Conservation (phyloP, 2,113 vertebrate genomes). For the Pachycephala philippinensis region DNA sequence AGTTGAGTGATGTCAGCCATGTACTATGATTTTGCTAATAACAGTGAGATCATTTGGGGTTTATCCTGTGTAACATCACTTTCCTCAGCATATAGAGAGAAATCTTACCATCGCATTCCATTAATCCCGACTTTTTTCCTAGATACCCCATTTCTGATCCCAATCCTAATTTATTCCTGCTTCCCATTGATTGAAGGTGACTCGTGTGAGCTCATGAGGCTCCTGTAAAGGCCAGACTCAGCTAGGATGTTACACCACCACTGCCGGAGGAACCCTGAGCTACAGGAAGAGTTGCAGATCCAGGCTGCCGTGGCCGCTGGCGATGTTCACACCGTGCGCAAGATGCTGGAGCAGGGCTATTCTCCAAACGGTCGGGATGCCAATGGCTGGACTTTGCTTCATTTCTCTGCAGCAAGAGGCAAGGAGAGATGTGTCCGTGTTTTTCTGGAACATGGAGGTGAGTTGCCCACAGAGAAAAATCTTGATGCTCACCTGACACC, state of each 20-base stretch:
- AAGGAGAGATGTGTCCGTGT: constrained; percentile 96
- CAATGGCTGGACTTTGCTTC: constrained; percentile 97
- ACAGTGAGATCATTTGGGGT: neutral
- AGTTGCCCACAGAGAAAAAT: constrained; percentile 27
- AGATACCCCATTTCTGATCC: neutral
- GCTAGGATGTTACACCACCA: constrained; percentile 99
- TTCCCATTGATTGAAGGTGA: constrained; percentile 54
- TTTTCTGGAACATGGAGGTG: constrained; percentile 97
- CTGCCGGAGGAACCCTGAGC: constrained; percentile 94
- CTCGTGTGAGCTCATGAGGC: constrained; percentile 73
- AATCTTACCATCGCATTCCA: neutral
- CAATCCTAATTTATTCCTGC: neutral
- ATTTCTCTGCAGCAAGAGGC: constrained; percentile 95
- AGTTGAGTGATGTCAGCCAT: neutral
- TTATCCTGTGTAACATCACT: neutral
- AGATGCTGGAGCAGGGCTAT: constrained; percentile 97
- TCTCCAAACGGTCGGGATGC: constrained; percentile 94
- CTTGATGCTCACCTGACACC: neutral
- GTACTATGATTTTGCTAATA: neutral
- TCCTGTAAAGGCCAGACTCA: constrained; percentile 74
- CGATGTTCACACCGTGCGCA: constrained; percentile 93
- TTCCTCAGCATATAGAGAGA: neutral
- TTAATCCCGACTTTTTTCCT: neutral
- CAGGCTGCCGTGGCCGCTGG: constrained; percentile 95
- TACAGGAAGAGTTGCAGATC: constrained; percentile 98